phyloP scores from a whole-genome alignment of 2,113 vertebrate genomes.

The Desmodus rotundus region DNA sequence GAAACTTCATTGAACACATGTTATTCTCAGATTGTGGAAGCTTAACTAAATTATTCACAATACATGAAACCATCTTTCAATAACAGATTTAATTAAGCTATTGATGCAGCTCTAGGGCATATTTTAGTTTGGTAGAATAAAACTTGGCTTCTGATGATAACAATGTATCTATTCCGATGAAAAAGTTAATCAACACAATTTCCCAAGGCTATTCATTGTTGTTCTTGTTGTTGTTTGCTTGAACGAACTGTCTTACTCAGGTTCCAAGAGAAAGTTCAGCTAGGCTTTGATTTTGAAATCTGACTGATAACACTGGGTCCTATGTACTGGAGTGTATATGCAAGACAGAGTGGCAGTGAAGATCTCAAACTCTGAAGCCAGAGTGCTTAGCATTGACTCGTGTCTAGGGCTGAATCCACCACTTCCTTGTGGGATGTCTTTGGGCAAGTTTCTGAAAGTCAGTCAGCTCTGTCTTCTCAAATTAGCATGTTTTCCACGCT shows the following conservation, averaged over 20 bases:
- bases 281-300: neutral
- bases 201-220: neutral
- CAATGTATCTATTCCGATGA: neutral
- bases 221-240: neutral
- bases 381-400: neutral
- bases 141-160: neutral
- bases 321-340: fast-evolving
- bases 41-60: neutral
- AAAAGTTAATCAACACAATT: neutral
- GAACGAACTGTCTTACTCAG: neutral
- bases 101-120: neutral
- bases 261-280: neutral
- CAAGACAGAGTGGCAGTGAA: neutral
- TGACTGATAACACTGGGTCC: neutral
- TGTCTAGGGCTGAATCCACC: too few species aligned
- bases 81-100: neutral
- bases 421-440: neutral
- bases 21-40: neutral
- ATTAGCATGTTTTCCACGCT: neutral
- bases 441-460: neutral
- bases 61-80: neutral
- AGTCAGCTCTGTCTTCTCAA: neutral
- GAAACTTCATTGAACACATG: neutral
- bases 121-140: neutral
- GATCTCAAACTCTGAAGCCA: neutral